Conservation (phyloP, 92 coral and sea anemone species). For the Epizoanthus rinbou region DNA sequence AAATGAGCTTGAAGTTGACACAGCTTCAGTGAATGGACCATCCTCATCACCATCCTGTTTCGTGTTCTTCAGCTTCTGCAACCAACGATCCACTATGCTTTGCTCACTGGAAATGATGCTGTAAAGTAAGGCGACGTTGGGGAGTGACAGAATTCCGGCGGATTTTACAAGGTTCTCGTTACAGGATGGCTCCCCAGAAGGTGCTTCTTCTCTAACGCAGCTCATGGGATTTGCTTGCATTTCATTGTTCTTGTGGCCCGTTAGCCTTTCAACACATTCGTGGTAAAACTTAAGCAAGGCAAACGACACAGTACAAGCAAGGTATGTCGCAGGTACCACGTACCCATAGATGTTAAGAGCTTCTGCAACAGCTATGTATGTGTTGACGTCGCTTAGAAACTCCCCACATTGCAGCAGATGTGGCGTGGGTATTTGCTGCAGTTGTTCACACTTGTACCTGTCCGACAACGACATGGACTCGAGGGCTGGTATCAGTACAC, state of each 20-base stretch:
- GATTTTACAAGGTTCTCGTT: neutral
- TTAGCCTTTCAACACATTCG: neutral
- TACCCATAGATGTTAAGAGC: neutral
- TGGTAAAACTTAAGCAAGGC: neutral
- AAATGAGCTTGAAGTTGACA: neutral
- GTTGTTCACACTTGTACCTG: neutral
- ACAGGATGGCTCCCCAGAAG: neutral
- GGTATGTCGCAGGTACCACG: neutral
- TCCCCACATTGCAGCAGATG: constrained; percentile 2
- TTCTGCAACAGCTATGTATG: neutral
- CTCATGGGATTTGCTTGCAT: neutral
- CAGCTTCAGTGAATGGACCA: neutral
- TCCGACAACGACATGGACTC: neutral
- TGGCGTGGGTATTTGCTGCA: neutral
- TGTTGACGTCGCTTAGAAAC: neutral
- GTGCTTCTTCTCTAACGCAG: neutral
- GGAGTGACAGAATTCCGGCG: neutral
- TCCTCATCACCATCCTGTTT: neutral
- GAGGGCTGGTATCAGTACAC: neutral
- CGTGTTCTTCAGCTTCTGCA: constrained; percentile 6
- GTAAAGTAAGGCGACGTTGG: constrained; percentile 6
- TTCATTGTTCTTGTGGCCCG: neutral
- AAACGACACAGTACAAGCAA: neutral
- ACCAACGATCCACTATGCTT: neutral
- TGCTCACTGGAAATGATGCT: constrained; percentile 5